These are phyloP conservation scores for Neodon shergylaensis DNA, from an alignment of 2,113 vertebrate species.

Conservation along the genomic window DNA sequence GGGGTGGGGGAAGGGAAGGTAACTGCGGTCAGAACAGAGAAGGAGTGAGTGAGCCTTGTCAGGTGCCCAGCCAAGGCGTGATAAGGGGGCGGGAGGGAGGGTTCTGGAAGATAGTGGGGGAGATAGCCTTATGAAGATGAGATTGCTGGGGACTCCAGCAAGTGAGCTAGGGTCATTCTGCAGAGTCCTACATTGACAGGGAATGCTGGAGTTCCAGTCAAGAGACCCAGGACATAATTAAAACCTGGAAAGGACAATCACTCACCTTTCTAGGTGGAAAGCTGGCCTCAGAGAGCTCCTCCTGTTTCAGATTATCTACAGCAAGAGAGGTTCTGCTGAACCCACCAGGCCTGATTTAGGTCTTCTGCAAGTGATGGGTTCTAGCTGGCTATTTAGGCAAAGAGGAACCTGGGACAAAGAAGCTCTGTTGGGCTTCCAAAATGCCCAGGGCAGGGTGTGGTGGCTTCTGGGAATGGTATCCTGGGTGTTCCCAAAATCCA, in stretches of 20 bases:
- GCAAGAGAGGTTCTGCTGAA: neutral
- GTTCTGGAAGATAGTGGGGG: neutral
- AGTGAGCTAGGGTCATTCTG: neutral
- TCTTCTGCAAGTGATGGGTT: neutral
- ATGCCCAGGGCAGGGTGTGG: neutral
- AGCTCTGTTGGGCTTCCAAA: neutral
- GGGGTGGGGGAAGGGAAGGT: neutral
- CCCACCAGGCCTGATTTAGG: neutral
- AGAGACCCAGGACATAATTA: neutral
- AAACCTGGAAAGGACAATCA: neutral
- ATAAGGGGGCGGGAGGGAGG: neutral
- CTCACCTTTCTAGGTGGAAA: neutral
- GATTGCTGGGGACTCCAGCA: neutral
- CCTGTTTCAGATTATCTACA: neutral
- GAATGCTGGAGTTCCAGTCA: neutral
- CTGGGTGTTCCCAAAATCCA: fast-evolving
- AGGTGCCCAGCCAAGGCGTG: neutral
- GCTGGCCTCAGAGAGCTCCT: neutral
- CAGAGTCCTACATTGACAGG: neutral
- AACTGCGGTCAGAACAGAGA: neutral
- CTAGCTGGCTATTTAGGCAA: neutral
- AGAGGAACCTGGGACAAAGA: neutral
- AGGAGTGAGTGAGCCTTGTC: neutral
- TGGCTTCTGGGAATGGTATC: neutral
- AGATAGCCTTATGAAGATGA: neutral